Conservation (phyloP, 2,888 invertebrate genomes). For the Tenthredo amoena region DNA sequence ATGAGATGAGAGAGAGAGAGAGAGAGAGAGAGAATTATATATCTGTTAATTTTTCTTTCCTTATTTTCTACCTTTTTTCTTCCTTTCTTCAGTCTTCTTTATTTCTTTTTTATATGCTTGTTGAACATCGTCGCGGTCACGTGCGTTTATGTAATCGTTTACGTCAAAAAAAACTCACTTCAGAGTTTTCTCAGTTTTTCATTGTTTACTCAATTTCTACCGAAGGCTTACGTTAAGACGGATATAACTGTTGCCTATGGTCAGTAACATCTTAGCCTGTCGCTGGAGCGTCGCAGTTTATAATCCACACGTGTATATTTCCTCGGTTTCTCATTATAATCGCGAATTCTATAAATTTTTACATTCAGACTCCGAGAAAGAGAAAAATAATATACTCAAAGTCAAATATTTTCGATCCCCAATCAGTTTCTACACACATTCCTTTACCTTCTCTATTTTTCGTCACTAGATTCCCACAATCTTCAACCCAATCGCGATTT, state of each 20-base stretch:
- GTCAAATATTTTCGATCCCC: too few relatives aligned
- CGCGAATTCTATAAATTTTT: neutral
- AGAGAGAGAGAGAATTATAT: too few relatives aligned
- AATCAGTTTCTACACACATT: too few relatives aligned
- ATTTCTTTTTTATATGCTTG: neutral
- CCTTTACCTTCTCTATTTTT: too few relatives aligned
- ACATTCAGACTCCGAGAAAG: too few relatives aligned
- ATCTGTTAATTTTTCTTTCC: neutral
- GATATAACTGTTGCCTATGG: conserved; percentile 25
- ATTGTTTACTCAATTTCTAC: conserved; percentile 32
- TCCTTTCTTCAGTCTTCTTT: neutral
- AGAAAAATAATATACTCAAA: too few relatives aligned
- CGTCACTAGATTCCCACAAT: too few relatives aligned
- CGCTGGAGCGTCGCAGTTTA: neutral
- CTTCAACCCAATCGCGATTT: too few relatives aligned
- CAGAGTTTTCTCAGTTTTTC: conserved; percentile 1
- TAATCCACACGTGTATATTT: neutral
- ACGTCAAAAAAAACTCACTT: neutral
- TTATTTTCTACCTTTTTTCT: too few relatives aligned
- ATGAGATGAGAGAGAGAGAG: too few relatives aligned
- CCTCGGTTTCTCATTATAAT: neutral
- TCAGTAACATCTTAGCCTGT: neutral
- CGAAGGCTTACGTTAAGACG: neutral
- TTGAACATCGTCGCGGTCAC: neutral
- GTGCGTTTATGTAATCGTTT: neutral